Percentiles rank a stretch among this genome's conserved stretches.
These are phyloP conservation scores for Morpho deidamia DNA, from an alignment of 2,888 invertebrate species.

Conservation along the genomic window DNA sequence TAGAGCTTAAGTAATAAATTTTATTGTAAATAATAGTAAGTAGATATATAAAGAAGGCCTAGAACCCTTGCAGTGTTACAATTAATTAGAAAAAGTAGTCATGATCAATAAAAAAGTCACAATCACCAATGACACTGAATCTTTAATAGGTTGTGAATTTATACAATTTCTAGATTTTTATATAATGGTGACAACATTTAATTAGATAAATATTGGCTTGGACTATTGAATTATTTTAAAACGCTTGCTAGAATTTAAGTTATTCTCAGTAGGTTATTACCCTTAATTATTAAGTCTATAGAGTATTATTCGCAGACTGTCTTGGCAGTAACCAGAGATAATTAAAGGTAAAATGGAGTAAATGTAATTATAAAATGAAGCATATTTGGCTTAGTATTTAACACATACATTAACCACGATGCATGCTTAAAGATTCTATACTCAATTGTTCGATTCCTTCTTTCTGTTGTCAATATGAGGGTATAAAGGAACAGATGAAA, in stretches of 20 bases:
- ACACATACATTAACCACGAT: no score
- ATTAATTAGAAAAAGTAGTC: slow-evolving; percentile 12
- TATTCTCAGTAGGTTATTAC: no score
- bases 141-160: slow-evolving; percentile 77
- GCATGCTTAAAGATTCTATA: no score
- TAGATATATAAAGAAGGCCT: slow-evolving; percentile 41
- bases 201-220: slow-evolving; percentile 19
- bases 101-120: slow-evolving; percentile 33
- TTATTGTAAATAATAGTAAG: slow-evolving; percentile 17
- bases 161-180: slow-evolving; percentile 77
- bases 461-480: no score
- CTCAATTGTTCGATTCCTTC: no score
- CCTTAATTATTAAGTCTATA: no score
- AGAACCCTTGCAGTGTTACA: slow-evolving; percentile 33
- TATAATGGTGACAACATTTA: slow-evolving; percentile 47
- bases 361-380: no score
- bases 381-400: no score
- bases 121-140: slow-evolving; percentile 54
- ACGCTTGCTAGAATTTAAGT: slow-evolving; percentile 37
- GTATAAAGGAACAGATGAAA: no score
- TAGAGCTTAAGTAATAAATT: background rate
- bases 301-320: no score
- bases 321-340: no score
- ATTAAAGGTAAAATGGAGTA: no score
- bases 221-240: slow-evolving; percentile 24